Base-by-base conservation (phyloP, 2,113 vertebrate species). In the Prunella himalayana region DNA sequence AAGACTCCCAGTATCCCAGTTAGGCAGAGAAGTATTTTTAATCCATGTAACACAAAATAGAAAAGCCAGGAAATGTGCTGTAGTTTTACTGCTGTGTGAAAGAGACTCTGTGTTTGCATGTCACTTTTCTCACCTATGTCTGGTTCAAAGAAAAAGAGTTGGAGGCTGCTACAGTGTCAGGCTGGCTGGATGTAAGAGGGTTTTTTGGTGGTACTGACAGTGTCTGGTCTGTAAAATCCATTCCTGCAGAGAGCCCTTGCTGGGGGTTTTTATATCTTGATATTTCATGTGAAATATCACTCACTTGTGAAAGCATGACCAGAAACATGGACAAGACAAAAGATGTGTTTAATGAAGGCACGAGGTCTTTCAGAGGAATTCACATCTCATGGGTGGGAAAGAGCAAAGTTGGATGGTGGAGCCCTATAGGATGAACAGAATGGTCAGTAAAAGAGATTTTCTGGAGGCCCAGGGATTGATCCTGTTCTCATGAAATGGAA, bases 51-150 rank as follows among this genome's bases (percentile, higher is more conserved):
- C 5, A 47, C 0, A 0, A 78, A 76, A 45, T 41, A 50, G 7
- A 54, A 86, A 76, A 90, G 73, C 47, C 64, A 50, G 80, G 50
- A 51, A 60, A 65, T 35, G 22, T 17, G 70, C 41, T 80, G 44
- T 41, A 27, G 25, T 66, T 82, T 78, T 72, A 28, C 17, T 64
- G 50, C 45, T 45, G 47, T 39, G 27, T 23, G 76, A 54, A 82
- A 57, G 54, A 89, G 49, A 18, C 19, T 9, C 24, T 84, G 23
- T 41, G n/a, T 63, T 30, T 92, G 33, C 56, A 35, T 24, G 41
- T 53, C 56, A 64, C 60, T 94, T 92, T 90, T 93, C 82, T 92
- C 82, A 92, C 88, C 92, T 82, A 24, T 53, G 54, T 39, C 63
- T 88, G 47, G 15, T 82, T 92, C 60, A 90, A 95, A 86, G 47